These are phyloP conservation scores for Xanthia icteritia DNA, from an alignment of 2,888 invertebrate species.

Conservation along the genomic window DNA sequence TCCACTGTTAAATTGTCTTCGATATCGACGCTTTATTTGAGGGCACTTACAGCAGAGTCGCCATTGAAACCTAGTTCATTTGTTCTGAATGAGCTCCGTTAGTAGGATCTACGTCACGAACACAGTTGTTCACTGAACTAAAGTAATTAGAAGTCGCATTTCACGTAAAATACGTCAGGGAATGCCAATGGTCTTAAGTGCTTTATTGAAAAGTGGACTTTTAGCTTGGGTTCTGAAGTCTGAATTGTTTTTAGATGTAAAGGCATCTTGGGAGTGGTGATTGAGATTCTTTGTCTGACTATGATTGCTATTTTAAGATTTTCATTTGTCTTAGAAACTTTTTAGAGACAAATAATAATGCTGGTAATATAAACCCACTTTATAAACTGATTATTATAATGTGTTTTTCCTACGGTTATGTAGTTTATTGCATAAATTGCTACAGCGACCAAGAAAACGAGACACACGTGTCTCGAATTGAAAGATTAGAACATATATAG, in stretches of 20 bases:
- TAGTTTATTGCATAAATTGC: neutral
- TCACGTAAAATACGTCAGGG: conserved; percentile 59
- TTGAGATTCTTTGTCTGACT: conserved; percentile 1
- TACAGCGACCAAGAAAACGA: neutral
- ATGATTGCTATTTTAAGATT: neutral
- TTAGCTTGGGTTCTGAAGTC: conserved; percentile 26
- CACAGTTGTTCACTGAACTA: conserved; percentile 69
- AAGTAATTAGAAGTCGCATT: conserved; percentile 67
- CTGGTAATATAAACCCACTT: no score
- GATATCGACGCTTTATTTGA: conserved; percentile 63
- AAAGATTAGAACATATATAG: conserved; percentile 19
- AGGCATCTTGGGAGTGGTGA: neutral
- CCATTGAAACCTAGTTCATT: conserved; percentile 76
- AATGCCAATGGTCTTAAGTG: conserved; percentile 54
- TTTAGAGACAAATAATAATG: neutral
- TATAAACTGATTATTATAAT: neutral
- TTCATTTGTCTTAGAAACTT: neutral
- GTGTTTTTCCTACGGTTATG: neutral
- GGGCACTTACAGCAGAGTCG: conserved; percentile 71
- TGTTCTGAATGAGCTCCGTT: conserved; percentile 74
- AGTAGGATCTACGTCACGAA: conserved; percentile 67
- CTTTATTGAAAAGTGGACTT: conserved; percentile 60
- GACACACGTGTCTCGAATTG: neutral
- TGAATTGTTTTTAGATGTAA: conserved; percentile 33
- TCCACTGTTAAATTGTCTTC: conserved; percentile 40